Conservation (phyloP, 2,888 invertebrate genomes). For the Artemia sp. region DNA sequence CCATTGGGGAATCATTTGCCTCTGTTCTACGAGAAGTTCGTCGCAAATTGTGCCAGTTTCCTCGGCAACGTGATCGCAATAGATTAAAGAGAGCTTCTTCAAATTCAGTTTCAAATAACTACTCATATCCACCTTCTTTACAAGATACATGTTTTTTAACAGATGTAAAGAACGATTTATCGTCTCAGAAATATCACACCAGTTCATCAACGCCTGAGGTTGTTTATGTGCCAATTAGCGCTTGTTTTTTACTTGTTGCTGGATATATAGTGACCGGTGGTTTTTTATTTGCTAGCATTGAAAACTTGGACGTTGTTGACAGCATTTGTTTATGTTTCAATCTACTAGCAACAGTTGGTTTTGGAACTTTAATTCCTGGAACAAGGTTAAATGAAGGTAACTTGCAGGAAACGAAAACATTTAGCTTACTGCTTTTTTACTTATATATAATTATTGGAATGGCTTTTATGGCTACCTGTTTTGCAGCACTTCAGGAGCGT, state of each 20-base stretch:
- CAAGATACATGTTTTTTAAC: not conserved
- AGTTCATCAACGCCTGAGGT: not conserved
- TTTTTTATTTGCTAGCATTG: not conserved
- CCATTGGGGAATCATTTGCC: slow-evolving; percentile 17
- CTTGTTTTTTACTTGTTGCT: slow-evolving; percentile 12
- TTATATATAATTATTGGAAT: slow-evolving; percentile 19
- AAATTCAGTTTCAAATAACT: slow-evolving; percentile 9
- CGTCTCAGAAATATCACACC: not conserved
- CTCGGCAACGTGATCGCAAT: not conserved
- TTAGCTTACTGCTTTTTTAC: not conserved
- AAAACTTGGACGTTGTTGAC: slow-evolving; percentile 12
- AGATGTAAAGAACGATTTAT: not conserved
- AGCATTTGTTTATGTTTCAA: slow-evolving; percentile 17
- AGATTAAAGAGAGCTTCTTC: not conserved
- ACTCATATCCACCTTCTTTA: slow-evolving; percentile 10
- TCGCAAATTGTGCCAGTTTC: not conserved
- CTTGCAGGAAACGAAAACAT: not conserved
- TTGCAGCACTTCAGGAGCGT: slow-evolving; percentile 15
- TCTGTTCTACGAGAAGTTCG: slow-evolving; percentile 9
- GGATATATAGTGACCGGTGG: slow-evolving; percentile 9
- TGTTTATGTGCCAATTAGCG: slow-evolving; percentile 12
- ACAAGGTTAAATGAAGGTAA: not conserved
- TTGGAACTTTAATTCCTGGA: slow-evolving; percentile 19
- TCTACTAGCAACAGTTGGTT: slow-evolving; percentile 17
- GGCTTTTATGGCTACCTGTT: slow-evolving; percentile 19